A percentile compares a stretch with the other conserved stretches of the same genome.
These are phyloP conservation scores for Chamaea fasciata DNA, from an alignment of 2,113 vertebrate genomes.

Conservation along the genomic window DNA sequence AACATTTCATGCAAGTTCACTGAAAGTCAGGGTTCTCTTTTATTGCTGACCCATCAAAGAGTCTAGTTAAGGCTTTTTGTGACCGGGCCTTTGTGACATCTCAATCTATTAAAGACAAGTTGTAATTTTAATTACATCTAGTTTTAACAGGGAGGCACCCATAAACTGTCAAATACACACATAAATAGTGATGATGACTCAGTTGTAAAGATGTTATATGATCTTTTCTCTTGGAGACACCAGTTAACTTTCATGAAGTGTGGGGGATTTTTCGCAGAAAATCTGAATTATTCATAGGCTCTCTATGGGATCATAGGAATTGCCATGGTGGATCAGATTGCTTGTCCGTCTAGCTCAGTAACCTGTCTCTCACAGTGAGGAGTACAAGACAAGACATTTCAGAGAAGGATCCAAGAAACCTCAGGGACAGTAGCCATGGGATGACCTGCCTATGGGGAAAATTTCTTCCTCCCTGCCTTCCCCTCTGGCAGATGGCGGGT, in stretches of 20 bases:
- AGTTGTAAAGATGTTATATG: neutral
- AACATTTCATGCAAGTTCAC: neutral
- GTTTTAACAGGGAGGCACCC: neutral
- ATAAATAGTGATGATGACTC: constrained; percentile 9
- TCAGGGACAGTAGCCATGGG: constrained; percentile 8
- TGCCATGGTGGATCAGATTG: constrained; percentile 30
- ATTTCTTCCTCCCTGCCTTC: neutral
- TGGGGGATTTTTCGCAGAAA: constrained; percentile 5
- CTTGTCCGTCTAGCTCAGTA: constrained; percentile 18
- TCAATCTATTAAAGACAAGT: neutral
- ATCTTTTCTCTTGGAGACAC: constrained; percentile 19
- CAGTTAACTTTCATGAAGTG: constrained; percentile 6
- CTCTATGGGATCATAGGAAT: constrained; percentile 36
- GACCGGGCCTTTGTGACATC: neutral
- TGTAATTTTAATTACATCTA: neutral
- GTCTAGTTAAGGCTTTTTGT: neutral
- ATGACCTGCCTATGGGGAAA: constrained; percentile 24
- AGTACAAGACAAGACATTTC: constrained; percentile 38
- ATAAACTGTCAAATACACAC: constrained; percentile 6
- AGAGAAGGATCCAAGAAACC: constrained; percentile 30
- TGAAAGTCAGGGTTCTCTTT: neutral
- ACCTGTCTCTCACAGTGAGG: constrained; percentile 28
- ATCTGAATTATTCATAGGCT: constrained; percentile 56
- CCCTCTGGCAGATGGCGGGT: constrained; percentile 32
- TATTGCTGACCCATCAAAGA: neutral